A percentile compares a stretch with the other conserved stretches of the same genome.
Evolutionary conservation across 1,140 invertebrate species (phyloP).

Genomic region (Pachypsylla venusta): DNA sequence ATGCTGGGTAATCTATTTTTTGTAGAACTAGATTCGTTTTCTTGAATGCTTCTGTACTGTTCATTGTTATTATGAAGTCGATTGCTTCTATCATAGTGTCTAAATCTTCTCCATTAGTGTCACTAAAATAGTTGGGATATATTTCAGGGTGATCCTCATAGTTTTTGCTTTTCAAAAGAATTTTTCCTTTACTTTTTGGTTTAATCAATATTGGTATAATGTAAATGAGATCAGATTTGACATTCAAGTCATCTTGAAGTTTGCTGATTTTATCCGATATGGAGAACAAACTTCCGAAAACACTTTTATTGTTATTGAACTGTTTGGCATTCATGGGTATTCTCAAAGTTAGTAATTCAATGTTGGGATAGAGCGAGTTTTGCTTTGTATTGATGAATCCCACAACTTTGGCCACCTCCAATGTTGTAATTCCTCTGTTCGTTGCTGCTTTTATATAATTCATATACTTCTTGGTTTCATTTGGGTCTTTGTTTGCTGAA

Average conservation of each 20-base stretch:
- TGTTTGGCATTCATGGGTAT: conserved; percentile 1
- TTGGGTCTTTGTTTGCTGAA: background rate
- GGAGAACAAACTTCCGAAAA: conserved; percentile 9
- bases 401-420: conserved; percentile 15
- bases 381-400: conserved; percentile 14
- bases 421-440: background rate
- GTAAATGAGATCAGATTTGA: conserved; percentile 38
- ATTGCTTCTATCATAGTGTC: conserved; percentile 54
- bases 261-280: conserved; percentile 19
- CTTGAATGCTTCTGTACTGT: conserved; percentile 44
- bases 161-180: conserved; percentile 45
- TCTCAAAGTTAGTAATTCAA: conserved; percentile 14
- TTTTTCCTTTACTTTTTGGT: conserved; percentile 50
- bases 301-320: background rate
- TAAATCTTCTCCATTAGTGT: conserved; percentile 44
- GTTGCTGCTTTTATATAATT: background rate
- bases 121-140: conserved; percentile 60
- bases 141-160: conserved; percentile 56
- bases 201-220: conserved; percentile 48
- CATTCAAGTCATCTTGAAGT: conserved; percentile 14
- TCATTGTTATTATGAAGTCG: conserved; percentile 44
- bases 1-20: conserved; percentile 30
- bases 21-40: conserved; percentile 39
- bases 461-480: background rate
- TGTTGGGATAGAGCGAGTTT: conserved; percentile 1